These are phyloP conservation scores for Hirtodrosophila confusa DNA, from an alignment of 2,888 invertebrate genomes.

Conservation along the genomic window DNA sequence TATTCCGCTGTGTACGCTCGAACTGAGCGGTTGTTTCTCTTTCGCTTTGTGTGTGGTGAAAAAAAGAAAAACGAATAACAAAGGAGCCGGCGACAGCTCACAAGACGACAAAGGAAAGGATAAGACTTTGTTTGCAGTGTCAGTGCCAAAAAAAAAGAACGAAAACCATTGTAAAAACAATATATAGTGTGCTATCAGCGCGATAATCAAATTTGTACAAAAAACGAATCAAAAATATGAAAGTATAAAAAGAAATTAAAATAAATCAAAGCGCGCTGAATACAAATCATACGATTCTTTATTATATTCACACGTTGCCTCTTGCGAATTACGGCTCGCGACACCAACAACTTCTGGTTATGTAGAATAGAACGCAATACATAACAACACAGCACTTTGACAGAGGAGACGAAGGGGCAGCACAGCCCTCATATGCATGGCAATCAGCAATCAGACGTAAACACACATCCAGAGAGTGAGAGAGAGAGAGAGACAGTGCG, in stretches of 20 bases:
- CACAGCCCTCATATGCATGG: constrained; percentile 17
- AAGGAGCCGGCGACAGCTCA: constrained; percentile 54
- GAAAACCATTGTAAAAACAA: constrained; percentile 20
- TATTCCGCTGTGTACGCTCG: constrained; percentile 65
- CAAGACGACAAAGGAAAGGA: constrained; percentile 37
- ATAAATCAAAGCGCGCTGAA: constrained; percentile 57
- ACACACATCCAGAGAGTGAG: constrained; percentile 22
- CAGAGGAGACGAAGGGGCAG: constrained; percentile 23
- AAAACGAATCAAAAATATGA: no score
- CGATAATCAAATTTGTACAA: constrained; percentile 14
- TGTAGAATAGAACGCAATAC: constrained; percentile 75
- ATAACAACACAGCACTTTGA: constrained; percentile 27
- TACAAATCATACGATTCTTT: constrained; percentile 74
- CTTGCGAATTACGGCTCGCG: constrained; percentile 63
- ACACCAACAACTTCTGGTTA: constrained; percentile 69
- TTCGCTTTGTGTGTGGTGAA: constrained; percentile 10
- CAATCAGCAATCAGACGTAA: constrained; percentile 40
- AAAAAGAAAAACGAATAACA: constrained; percentile 38
- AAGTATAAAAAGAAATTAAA: constrained; percentile 18
- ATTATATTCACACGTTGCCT: constrained; percentile 41
- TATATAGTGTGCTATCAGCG: constrained; percentile 26
- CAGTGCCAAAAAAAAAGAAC: constrained; percentile 18
- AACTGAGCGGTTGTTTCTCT: constrained; percentile 45
- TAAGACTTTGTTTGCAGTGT: constrained; percentile 30
- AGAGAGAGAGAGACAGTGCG: constrained; percentile 28